These are phyloP conservation scores for Smithornis capensis DNA, from an alignment of 2,113 vertebrate genomes.

Conservation along the genomic window DNA sequence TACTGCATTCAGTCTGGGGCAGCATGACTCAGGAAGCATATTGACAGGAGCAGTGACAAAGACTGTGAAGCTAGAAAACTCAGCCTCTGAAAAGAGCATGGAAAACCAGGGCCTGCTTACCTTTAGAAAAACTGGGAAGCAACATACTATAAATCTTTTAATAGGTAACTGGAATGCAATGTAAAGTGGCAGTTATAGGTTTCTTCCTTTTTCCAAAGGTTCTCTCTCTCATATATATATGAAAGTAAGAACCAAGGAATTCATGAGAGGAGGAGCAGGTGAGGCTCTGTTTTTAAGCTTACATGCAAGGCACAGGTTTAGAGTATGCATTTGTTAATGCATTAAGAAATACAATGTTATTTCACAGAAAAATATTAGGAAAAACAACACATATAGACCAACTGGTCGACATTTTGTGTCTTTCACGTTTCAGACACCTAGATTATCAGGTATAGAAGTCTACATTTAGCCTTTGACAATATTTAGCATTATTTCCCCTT, in stretches of 20 bases:
- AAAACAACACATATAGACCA: not conserved
- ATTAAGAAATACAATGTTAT: not conserved
- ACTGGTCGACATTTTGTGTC: not conserved
- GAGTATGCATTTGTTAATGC: not conserved
- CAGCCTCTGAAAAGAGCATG: not conserved
- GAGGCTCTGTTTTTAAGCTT: not conserved
- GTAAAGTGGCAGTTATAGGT: not conserved
- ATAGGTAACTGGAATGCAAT: not conserved
- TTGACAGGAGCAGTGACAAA: not conserved
- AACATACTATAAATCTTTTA: not conserved
- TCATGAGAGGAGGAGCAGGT: not conserved
- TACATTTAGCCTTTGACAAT: not conserved
- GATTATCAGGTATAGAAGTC: not conserved
- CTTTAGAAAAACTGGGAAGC: not conserved
- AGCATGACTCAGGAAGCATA: not conserved
- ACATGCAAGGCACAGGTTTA: not conserved
- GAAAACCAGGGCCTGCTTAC: not conserved
- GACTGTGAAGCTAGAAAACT: not conserved
- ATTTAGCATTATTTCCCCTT: not conserved
- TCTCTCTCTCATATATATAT: fast-evolving
- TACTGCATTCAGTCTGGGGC: not conserved
- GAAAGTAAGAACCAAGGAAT: not conserved
- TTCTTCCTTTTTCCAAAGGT: not conserved
- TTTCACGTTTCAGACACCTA: not conserved
- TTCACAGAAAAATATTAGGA: not conserved